Evolutionary conservation across 2,797 vertebrate genomes (phyloP).

Genomic region (Rhodeus uyekii): DNA sequence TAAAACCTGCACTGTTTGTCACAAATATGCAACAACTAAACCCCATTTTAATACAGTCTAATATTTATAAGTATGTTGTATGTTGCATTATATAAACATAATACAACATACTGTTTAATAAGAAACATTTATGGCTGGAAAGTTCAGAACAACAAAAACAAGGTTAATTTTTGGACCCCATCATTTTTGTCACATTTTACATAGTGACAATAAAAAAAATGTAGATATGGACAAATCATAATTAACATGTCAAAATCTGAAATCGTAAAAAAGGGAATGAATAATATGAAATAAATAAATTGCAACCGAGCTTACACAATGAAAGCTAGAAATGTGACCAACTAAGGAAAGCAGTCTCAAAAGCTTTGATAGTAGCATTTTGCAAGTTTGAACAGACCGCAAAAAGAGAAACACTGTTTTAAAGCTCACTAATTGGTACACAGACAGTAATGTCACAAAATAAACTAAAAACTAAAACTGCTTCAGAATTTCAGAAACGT

Average conservation of each 20-base stretch:
- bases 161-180: neutral
- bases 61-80: too few relatives aligned
- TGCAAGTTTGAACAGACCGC: neutral
- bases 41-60: neutral
- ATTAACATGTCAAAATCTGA: neutral
- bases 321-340: neutral
- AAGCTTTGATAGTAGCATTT: neutral
- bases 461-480: neutral
- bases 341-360: neutral
- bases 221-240: neutral
- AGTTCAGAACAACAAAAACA: neutral
- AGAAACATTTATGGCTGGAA: neutral
- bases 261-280: neutral
- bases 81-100: neutral
- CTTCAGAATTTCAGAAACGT: neutral
- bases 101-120: neutral
- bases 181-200: neutral
- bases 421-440: neutral
- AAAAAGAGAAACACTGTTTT: neutral
- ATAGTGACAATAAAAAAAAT: constrained; percentile 1
- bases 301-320: neutral
- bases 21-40: neutral
- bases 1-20: neutral
- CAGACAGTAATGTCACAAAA: neutral
- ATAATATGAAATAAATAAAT: neutral